Base-by-base conservation (phyloP, 2,113 vertebrate genomes). In the Meleagris gallopavo region DNA sequence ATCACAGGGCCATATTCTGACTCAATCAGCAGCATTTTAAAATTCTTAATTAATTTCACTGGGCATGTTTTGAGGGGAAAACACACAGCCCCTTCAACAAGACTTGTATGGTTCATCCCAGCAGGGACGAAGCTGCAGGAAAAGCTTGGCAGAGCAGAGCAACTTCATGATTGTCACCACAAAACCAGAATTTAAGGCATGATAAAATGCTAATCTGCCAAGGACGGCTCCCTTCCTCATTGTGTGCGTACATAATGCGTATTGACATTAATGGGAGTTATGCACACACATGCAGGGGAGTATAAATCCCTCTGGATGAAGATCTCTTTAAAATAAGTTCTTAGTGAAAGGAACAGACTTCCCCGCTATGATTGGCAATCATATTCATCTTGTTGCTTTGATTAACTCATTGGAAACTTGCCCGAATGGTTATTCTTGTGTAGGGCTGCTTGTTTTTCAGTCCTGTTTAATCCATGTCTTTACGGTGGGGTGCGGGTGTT, bases 361-460 rank as follows among this genome's bases (percentile, higher is more conserved):
- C 73, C 67, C 48, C 32, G 76, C 93, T 90, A 93, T 72, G 94
- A 96, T 93, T 95, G 96, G 93, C 95, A 96, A 97, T 97, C 96
- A 67, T 75, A 54, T 71, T 83, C 34, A 71, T 87, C 72, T 73
- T 74, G 77, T 91, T 38, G 27, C 74, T 90, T 71, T 80, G 82
- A 94, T 86, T 92, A 95, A 94, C 79, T 84, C 48, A 7, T 66
- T 88, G 92, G 92, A 86, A 89, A 11, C 8, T 86, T 91, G 89
- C 91, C 84, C 84, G 60, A 73, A 82, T 80, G 77, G 60, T 93
- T 84, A 86, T 96, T 89, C 91, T 76, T 40, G 66, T 74, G 58
- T 58, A 80, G 17, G 78, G 73, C 94, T 82, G 76, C 94, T 80
- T 94, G 91, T 73, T 94, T 91, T 70, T 17, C 2, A 61, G 88